Evolutionary conservation across 2,797 vertebrate species (phyloP), one percentile per base, ranked within the genome.

Genomic region (Sebastes paucispinis): DNA sequence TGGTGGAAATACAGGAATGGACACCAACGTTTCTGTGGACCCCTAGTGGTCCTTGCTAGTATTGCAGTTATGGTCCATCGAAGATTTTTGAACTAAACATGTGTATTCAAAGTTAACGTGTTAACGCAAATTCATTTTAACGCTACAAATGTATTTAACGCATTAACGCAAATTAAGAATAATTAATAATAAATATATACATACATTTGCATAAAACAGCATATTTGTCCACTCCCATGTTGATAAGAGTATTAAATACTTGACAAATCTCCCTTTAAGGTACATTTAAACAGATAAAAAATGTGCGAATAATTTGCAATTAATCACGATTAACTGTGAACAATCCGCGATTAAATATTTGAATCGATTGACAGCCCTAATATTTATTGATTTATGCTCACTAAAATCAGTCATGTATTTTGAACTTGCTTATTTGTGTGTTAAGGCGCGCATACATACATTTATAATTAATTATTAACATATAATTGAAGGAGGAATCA

Each of bases 121-220:
- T 43, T 43, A 14, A 47, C 3, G 1, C 16, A 47, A 47, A 18
- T 18, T 47, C 0, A 1, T 63, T 47, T 47, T 47, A 47, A 18
- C 0, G 43, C 43, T 0, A 16, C 6, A 16, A 16, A 16, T 43
- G 0, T 7, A 6, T 43, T 43, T 43, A 16, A 43, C 6, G 6
- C 39, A 43, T 43, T 43, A 43, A 43, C 14, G 39, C 39, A 43
- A 39, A 14, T 39, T 0, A 39, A 39, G 0, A 14, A 39, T 39
- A 14, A 14, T 39, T 39, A 39, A 47, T 47, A 4, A 47, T 47
- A 47, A 18, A 47, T 47, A 18, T 4, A 47, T 32, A 47, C 16
- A 47, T 47, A 8, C 1, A 18, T 47, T 3, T 47, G 43, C 16
- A 47, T 47, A 47, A 47, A 47, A 16, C 43, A 47, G 43, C 43